These are phyloP conservation scores for Furcifer pardalis DNA, from an alignment of 2,797 vertebrate species.

Conservation along the genomic window DNA sequence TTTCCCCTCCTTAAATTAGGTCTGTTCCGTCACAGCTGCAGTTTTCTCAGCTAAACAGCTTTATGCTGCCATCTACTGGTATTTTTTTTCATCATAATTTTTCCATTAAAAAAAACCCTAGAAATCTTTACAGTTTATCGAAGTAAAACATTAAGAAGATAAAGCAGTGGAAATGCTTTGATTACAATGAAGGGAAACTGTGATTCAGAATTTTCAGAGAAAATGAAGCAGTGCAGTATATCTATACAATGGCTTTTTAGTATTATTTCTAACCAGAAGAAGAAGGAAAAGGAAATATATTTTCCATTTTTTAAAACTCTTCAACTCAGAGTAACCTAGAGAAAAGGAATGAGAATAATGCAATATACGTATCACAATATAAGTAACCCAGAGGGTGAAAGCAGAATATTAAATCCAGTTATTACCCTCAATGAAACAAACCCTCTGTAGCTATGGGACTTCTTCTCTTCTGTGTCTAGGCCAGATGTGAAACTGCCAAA, in stretches of 20 bases:
- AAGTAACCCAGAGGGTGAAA: background rate
- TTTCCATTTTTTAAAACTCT: background rate
- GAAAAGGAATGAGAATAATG: background rate
- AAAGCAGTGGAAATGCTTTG: background rate
- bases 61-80: slow-evolving; percentile 78
- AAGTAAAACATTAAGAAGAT: background rate
- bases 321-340: background rate
- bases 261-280: background rate
- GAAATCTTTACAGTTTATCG: background rate
- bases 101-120: background rate
- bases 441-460: too few relatives aligned
- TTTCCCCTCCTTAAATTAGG: background rate
- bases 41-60: slow-evolving; percentile 44
- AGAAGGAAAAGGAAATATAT: background rate
- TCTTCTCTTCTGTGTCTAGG: too few relatives aligned
- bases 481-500: too few relatives aligned
- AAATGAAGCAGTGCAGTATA: background rate
- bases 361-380: background rate
- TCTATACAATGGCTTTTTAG: background rate
- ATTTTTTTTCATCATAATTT: background rate
- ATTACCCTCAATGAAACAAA: too few relatives aligned
- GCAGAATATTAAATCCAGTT: too few relatives aligned
- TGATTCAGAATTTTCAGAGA: background rate
- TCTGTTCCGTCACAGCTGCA: background rate
- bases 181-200: background rate